Base-by-base conservation (phyloP, 2,888 invertebrate species). In the Pristionchus arcanus region DNA sequence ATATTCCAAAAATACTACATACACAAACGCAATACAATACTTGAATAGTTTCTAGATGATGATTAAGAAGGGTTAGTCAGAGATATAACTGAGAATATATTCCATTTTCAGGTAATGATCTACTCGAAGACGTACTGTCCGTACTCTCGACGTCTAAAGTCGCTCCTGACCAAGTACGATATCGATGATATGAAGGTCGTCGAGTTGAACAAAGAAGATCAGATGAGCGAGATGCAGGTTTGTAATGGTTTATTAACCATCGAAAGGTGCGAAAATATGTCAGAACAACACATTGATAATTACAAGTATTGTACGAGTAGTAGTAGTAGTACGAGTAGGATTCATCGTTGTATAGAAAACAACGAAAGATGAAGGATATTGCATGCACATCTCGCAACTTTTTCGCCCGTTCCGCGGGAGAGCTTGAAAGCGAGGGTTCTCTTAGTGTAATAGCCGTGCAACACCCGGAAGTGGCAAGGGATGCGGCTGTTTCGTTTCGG, bases 71-170 rank as follows among this genome's bases (percentile, higher is more conserved):
- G 42, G 9, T n/a, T 9, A 49, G 42, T 49, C 3, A 49, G 42
- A 55, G 68, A 28, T 28, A 25, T 34, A 37, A 19, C 74, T 13
- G 31, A 34, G 21, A 42, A 5, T 42, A 42, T 5, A 5, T 42
- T 42, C 42, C 21, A 15, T 28, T 84, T 28, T 28, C 49, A 93
- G 92, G 94, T 93, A 16, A 93, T 92, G 91, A 90, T 94, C 21
- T 94, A 92, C 91, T 92, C 92, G 71, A 94, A 94, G 90, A 93
- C 94, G 28, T 94, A 93, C 89, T 94, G 94, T 77, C 93, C 93
- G 53, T 94, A 91, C 90, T 92, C 92, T 87, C 91, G 91, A 53
- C 28, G 91, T n/a, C 84, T 94, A 87, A 94, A 93, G 90, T 53
- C 63, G 16, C 90, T 94, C 28, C 90, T 94, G 28, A 77, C 90